A percentile compares a stretch with the other conserved stretches of the same genome.
Evolutionary conservation across 2,888 invertebrate species (phyloP).

Genomic region (Andrena marginata): DNA sequence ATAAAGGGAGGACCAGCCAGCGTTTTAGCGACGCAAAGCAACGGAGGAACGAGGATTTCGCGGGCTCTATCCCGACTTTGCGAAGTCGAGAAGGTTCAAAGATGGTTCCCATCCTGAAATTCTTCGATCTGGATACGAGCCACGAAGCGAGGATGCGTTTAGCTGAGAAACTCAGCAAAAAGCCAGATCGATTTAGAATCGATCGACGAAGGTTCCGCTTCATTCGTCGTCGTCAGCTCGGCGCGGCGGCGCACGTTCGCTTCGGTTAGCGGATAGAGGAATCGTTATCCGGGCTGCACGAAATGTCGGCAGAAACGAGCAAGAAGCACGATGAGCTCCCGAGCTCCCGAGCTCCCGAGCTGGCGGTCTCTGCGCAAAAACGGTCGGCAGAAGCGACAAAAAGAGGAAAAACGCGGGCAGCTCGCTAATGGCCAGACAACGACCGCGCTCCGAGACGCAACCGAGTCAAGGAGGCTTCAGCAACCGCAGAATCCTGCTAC

Average conservation of each 20-base stretch:
- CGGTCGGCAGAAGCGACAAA: slow-evolving; percentile 51
- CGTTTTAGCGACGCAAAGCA: background rate
- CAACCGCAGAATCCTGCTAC: background rate
- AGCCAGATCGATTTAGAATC: slow-evolving; percentile 10
- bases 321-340: slow-evolving; percentile 60
- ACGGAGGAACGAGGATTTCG: slow-evolving; percentile 26
- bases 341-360: slow-evolving; percentile 60
- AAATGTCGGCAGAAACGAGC: slow-evolving; percentile 51
- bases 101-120: background rate
- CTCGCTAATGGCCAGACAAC: slow-evolving; percentile 78
- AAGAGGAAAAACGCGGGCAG: slow-evolving; percentile 57
- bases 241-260: background rate
- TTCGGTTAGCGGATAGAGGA: slow-evolving; percentile 24
- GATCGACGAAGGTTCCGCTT: slow-evolving; percentile 8
- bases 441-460: slow-evolving; percentile 56
- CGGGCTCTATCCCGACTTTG: slow-evolving; percentile 40
- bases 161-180: background rate
- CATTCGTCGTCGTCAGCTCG: slow-evolving; percentile 4
- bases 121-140: no score
- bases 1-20: slow-evolving; percentile 41
- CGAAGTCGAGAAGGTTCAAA: background rate
- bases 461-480: slow-evolving; percentile 50
- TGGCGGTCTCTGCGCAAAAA: slow-evolving; percentile 52
- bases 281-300: slow-evolving; percentile 49
- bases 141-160: no score